phyloP scores from a whole-genome alignment of 2,113 vertebrate genomes.

The Nerophis lumbriciformis region DNA sequence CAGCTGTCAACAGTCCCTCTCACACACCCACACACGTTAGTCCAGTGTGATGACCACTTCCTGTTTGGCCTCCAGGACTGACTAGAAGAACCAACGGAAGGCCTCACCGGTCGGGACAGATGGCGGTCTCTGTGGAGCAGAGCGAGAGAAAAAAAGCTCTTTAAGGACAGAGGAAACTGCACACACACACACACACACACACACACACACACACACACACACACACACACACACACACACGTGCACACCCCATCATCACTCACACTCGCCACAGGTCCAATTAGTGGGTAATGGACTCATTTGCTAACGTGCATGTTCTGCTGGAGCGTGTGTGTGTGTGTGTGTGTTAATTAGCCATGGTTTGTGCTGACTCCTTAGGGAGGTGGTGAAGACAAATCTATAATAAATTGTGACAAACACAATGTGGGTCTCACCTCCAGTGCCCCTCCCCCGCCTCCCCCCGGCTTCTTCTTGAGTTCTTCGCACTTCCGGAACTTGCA shows the following conservation, averaged over 20 bases:
- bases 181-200: constrained; percentile 18
- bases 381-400: constrained; percentile 35
- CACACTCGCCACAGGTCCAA: constrained; percentile 49
- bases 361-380: constrained; percentile 1
- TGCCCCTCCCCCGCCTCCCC: constrained; percentile 66
- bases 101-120: constrained; percentile 62
- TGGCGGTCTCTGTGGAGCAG: constrained; percentile 48
- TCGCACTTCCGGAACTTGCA: constrained; percentile 98
- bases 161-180: constrained; percentile 21
- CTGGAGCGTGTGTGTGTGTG: neutral
- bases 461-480: constrained; percentile 96
- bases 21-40: neutral
- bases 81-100: constrained; percentile 69
- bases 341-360: constrained; percentile 8
- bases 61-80: neutral
- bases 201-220: constrained; percentile 21
- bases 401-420: too few species aligned
- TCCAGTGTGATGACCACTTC: neutral
- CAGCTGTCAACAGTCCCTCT: constrained; percentile 6
- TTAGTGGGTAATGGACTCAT: constrained; percentile 62
- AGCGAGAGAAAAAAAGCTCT: neutral
- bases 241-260: constrained; percentile 25
- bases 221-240: constrained; percentile 28
- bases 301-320: constrained; percentile 9
- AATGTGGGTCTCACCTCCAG: constrained; percentile 80